These are phyloP conservation scores for Dicrurus megarhynchus DNA, from an alignment of 2,113 vertebrate species.

Conservation along the genomic window DNA sequence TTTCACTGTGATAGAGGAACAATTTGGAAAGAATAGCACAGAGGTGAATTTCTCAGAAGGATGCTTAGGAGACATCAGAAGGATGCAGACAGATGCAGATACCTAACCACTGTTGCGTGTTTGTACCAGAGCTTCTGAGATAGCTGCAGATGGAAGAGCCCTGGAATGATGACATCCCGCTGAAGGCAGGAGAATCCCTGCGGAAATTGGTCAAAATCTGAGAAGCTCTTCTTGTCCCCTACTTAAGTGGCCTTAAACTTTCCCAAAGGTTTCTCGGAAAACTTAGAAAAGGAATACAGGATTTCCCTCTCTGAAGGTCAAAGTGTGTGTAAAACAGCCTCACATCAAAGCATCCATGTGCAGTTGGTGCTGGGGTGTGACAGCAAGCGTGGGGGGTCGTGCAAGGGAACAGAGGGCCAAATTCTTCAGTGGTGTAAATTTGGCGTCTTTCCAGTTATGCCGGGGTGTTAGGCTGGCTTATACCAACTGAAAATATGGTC, in stretches of 20 bases:
- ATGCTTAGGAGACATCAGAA: neutral
- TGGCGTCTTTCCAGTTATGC: neutral
- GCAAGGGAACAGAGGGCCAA: neutral
- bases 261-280: neutral
- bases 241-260: neutral
- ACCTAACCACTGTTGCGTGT: rapidly evolving
- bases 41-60: neutral
- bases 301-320: neutral
- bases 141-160: neutral
- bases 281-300: neutral
- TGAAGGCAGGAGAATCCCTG: neutral
- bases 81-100: neutral
- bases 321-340: neutral
- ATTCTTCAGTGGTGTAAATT: neutral
- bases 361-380: rapidly evolving
- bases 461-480: neutral
- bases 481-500: neutral
- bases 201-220: neutral
- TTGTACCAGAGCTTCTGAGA: neutral
- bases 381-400: rapidly evolving
- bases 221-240: neutral
- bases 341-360: rapidly evolving
- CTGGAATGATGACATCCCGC: rapidly evolving
- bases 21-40: neutral
- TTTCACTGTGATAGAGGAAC: neutral